Evolutionary conservation across 2,888 invertebrate species (phyloP).

Genomic region (Volucella bombylans): DNA sequence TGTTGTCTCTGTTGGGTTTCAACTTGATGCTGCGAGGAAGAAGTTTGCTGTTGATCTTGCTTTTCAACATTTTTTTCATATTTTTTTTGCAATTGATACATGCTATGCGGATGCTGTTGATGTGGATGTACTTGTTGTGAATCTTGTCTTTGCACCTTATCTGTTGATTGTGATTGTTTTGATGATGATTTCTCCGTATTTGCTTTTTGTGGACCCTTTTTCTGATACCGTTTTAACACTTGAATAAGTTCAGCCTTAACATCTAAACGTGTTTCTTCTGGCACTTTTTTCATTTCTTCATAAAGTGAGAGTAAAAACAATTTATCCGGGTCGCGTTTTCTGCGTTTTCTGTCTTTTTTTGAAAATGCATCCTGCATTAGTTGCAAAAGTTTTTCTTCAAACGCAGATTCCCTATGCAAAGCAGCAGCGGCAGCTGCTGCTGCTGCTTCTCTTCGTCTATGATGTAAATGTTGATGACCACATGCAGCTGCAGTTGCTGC

Average conservation of each 20-base stretch:
- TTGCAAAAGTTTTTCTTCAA: constrained; percentile 80
- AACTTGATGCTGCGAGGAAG: constrained; percentile 78
- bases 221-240: constrained; percentile 81
- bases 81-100: constrained; percentile 81
- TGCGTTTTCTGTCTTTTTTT: constrained; percentile 80
- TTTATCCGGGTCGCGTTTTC: constrained; percentile 81
- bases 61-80: constrained; percentile 80
- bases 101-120: constrained; percentile 79
- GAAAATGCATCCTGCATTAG: constrained; percentile 82
- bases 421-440: constrained; percentile 76
- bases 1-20: constrained; percentile 76
- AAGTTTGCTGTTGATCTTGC: constrained; percentile 74
- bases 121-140: constrained; percentile 75
- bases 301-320: constrained; percentile 80
- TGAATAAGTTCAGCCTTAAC: constrained; percentile 81
- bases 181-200: constrained; percentile 71
- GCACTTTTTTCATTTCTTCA: constrained; percentile 81
- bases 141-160: constrained; percentile 66
- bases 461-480: constrained; percentile 67
- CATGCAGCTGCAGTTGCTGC: constrained; percentile 49
- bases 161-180: constrained; percentile 75
- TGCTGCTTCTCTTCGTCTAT: constrained; percentile 63
- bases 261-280: constrained; percentile 80
- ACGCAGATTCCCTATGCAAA: constrained; percentile 79
- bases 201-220: constrained; percentile 77